Evolutionary conservation across 1,140 invertebrate species (phyloP).

Genomic region (Idris sp.): DNA sequence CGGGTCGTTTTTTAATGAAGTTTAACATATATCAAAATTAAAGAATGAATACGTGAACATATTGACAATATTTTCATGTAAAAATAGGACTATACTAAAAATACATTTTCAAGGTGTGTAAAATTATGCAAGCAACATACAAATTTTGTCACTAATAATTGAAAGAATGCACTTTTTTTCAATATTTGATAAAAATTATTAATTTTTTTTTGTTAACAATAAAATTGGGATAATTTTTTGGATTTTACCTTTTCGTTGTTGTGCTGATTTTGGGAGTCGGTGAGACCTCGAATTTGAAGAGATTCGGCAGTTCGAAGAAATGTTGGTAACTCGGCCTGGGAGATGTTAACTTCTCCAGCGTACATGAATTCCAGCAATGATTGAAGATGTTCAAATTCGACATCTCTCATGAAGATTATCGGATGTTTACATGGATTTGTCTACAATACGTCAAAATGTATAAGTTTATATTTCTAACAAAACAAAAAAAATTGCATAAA

Average conservation of each 20-base stretch:
- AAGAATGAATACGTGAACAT: neutral
- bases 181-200: no score
- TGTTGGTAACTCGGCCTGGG: slow-evolving; percentile 90
- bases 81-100: slow-evolving; percentile 58
- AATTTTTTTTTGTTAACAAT: no score
- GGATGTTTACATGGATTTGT: slow-evolving; percentile 92
- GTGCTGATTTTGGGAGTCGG: slow-evolving; percentile 80
- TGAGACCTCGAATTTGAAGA: slow-evolving; percentile 91
- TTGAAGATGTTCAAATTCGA: slow-evolving; percentile 86
- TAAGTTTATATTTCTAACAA: slow-evolving; percentile 2
- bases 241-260: slow-evolving; percentile 78
- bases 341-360: slow-evolving; percentile 93
- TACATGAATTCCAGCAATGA: slow-evolving; percentile 91
- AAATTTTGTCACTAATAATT: slow-evolving; percentile 45
- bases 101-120: slow-evolving; percentile 54
- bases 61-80: slow-evolving; percentile 48
- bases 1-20: no score
- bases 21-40: no score
- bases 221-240: no score
- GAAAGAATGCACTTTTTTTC: slow-evolving; percentile 14
- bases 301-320: slow-evolving; percentile 93
- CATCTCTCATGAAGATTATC: slow-evolving; percentile 90
- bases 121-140: slow-evolving; percentile 57
- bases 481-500: neutral
- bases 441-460: slow-evolving; percentile 78